Evolutionary conservation across 2,113 vertebrate species (phyloP).

Genomic region (Xiphophorus maculatus): DNA sequence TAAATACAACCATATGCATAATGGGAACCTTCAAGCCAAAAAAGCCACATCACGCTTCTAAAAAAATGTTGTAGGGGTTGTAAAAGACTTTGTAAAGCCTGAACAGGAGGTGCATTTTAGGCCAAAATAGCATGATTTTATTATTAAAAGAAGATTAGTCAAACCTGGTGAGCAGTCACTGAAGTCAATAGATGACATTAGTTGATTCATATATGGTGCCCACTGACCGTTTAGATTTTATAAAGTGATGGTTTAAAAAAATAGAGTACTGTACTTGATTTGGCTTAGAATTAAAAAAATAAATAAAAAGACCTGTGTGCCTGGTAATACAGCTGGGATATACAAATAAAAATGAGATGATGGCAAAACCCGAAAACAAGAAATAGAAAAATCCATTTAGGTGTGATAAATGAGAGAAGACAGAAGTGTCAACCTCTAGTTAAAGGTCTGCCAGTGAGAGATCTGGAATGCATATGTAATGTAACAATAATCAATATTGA

Average conservation of each 20-base stretch:
- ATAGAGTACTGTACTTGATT: neutral
- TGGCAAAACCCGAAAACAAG: neutral
- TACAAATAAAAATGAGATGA: neutral
- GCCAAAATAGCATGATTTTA: neutral
- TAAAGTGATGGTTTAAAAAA: neutral
- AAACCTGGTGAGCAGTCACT: conserved; percentile 4
- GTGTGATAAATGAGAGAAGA: conserved; percentile 4
- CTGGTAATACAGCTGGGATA: no score
- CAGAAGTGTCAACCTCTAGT: neutral
- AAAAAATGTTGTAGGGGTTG: neutral
- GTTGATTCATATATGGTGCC: neutral
- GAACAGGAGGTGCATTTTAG: neutral
- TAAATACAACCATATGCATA: neutral
- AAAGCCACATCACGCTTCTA: neutral
- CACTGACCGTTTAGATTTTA: neutral
- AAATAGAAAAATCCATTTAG: neutral
- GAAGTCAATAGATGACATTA: neutral
- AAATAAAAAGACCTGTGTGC: neutral
- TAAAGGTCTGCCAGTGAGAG: neutral
- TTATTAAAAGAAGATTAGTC: neutral
- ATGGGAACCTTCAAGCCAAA: neutral
- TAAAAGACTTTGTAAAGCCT: neutral
- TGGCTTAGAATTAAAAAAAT: neutral
- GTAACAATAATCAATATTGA: conserved; percentile 6
- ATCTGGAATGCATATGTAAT: neutral